Conservation (phyloP, 2,888 invertebrate genomes). For the Thecophora atra region DNA sequence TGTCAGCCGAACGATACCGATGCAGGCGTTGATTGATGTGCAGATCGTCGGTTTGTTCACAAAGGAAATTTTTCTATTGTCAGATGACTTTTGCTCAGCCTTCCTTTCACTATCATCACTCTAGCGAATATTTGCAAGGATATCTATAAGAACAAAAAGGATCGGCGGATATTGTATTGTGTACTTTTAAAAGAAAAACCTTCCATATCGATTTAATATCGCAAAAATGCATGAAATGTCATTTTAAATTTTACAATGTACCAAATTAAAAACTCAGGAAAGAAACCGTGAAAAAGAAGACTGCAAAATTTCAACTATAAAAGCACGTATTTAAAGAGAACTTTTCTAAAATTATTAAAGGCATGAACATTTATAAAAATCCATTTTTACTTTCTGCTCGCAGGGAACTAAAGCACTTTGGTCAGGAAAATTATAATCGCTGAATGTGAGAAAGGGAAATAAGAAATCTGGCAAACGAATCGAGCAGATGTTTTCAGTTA, state of each 20-base stretch:
- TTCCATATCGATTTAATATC: background rate
- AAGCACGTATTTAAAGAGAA: too few species aligned
- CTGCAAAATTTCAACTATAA: too few species aligned
- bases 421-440: constrained; percentile 22
- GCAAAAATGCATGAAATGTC: constrained; percentile 3
- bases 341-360: too few species aligned
- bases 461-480: constrained; percentile 35
- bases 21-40: constrained; percentile 14
- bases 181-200: background rate
- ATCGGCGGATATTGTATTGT: background rate
- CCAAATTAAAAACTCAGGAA: background rate
- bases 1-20: background rate
- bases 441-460: constrained; percentile 34
- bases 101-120: background rate
- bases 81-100: background rate
- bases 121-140: background rate
- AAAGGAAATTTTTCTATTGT: background rate
- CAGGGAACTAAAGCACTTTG: background rate
- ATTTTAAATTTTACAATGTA: background rate
- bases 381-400: too few species aligned
- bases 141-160: background rate
- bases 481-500: constrained; percentile 61
- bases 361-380: too few species aligned
- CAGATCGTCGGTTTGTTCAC: background rate
- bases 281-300: too few species aligned